Conservation (phyloP, 2,888 invertebrate species). For the Heteropelma amictum region DNA sequence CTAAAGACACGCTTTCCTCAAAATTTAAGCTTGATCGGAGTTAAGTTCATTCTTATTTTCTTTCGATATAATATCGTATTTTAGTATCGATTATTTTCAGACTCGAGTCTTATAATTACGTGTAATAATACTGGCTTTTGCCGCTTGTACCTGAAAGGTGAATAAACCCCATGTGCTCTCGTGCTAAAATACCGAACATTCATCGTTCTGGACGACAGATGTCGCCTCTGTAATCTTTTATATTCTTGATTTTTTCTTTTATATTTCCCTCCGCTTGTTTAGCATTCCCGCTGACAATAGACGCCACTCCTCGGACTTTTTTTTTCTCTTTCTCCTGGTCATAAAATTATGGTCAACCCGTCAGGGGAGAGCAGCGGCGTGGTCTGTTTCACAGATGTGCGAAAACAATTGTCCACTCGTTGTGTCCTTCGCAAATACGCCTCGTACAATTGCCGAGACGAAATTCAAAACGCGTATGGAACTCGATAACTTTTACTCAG, state of each 20-base stretch:
- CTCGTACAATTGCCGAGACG: background rate
- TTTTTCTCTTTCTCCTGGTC: background rate
- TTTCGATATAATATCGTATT: too few species aligned
- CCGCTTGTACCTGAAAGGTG: background rate
- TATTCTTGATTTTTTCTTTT: background rate
- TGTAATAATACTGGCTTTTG: background rate
- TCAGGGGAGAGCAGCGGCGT: background rate
- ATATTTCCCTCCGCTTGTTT: background rate
- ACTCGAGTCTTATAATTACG: too few species aligned
- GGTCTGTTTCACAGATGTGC: constrained; percentile 22
- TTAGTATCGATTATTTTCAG: too few species aligned
- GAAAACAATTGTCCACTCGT: background rate
- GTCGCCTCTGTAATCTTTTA: constrained; percentile 1
- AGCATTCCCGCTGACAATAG: background rate
- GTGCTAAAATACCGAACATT: background rate
- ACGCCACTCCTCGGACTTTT: background rate
- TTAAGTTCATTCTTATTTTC: too few species aligned
- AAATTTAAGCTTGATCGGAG: too few species aligned
- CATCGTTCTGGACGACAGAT: constrained; percentile 37
- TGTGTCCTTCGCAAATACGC: background rate
- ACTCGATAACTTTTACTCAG: background rate
- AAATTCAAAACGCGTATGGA: background rate
- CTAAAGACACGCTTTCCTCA: too few species aligned
- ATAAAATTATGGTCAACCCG: constrained; percentile 5
- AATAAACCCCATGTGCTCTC: background rate